Base-by-base conservation (phyloP, 2,888 invertebrate species). In the Sphecodes monilicornis region DNA sequence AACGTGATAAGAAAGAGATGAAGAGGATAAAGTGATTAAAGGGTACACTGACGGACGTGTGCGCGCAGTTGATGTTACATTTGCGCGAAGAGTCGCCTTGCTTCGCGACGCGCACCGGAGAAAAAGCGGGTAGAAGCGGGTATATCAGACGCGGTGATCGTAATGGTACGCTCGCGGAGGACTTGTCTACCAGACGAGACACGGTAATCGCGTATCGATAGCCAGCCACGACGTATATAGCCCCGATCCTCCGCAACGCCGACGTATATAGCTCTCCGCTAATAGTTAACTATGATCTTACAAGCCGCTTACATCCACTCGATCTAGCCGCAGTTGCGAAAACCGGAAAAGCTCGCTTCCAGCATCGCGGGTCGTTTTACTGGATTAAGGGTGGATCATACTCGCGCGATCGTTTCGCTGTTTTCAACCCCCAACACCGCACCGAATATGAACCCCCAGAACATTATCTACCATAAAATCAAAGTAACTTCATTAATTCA, bases 141-240 rank as follows among this genome's bases (percentile, higher is more conserved):
- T 86, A 87, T 87, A 50, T 50, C 87, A 75, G 79, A 36, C 75
- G 71, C 69, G 79, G 41, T 71, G 84, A 87, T 87, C 86, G 80
- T 82, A 29, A 50, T 74, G 18, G 78, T 75, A 57, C 76, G 74
- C 79, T 43, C 80, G 66, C 69, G 66, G 84, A 72, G 73, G 64
- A 60, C 80, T 82, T 78, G 85, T 84, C 76, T 64, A 82, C 83
- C 82, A 77, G 71, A 64, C 83, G 79, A 90, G 80, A 86, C 87
- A 72, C 78, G 84, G 78, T 86, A 89, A 89, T 87, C 85, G 85
- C 84, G 77, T 81, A 86, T 86, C 88, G 87, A 88, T 89, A 88
- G 76, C 72, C 75, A 50, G 68, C 78, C 81, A 70, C 80, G 78
- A 82, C 84, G 79, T 70, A 77, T 85, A 84, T 68, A 84, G 79